Evolutionary conservation across 2,797 vertebrate species (phyloP), one percentile per base, ranked within the genome.

Genomic region (Brotula barbata): DNA sequence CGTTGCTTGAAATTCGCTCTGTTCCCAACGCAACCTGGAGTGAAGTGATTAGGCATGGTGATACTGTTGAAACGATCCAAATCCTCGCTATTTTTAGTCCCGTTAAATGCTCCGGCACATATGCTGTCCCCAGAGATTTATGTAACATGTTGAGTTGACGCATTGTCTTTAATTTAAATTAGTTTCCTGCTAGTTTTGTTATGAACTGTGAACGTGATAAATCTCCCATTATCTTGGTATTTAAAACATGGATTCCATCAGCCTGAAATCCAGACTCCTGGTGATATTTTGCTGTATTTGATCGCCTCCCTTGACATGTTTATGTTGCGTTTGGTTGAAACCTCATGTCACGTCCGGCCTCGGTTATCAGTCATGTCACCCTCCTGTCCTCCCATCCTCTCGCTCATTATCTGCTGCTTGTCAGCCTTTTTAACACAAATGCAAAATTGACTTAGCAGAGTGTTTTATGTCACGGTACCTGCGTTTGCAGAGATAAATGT

Each of bases 381-480:
- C 50, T 13, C 22, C 45, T 50, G 39, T 3, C n/a, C 42, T 43
- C 49, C 12, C 51, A 10, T 37, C 25, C 53, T 65, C 36, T 0
- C 47, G 58, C 5, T 60, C 56, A 40, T 68, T 75, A 64, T 68
- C 67, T 68, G 58, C 40, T 64, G 67, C 52, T 58, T 44, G 46
- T 73, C 65, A 74, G 70, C 71, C 71, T 70, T 81, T 76, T 68
- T 51, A 48, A 43, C 22, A 9, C 65, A 52, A 56, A 68, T 7
- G 11, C 43, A 60, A 57, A 74, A 81, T 84, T 67, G 67, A 45
- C 72, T 63, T 33, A 50, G 63, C 68, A 9, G 53, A 72, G 1
- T 51, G 63, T 76, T 70, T 72, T 39, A 69, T 64, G 64, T 73
- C 72, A 65, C 71, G 71, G 71, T 70, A 73, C 77, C 80, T 13